A percentile compares a stretch with the other conserved stretches of the same genome.
Conservation (phyloP, 2,888 invertebrate species). For the Lasioglossum figueresi region DNA sequence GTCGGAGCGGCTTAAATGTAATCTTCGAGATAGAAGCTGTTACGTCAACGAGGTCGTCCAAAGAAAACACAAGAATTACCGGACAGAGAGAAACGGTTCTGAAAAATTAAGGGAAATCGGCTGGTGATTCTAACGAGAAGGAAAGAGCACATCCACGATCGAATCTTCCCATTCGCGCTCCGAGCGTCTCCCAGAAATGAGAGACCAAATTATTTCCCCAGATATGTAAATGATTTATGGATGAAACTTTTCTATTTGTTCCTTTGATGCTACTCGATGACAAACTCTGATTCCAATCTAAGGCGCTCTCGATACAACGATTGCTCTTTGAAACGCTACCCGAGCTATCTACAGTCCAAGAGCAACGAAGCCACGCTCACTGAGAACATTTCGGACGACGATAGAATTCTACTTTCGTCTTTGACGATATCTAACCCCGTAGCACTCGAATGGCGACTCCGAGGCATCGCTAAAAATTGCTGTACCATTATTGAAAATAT, state of each 20-base stretch:
- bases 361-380: no score
- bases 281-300: no score
- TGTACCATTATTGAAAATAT: no score
- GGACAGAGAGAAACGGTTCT: background rate
- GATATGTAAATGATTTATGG: background rate
- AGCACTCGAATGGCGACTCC: no score
- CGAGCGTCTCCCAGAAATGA: background rate
- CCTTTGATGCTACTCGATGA: background rate
- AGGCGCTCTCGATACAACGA: no score
- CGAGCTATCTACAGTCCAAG: no score
- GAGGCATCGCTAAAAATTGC: no score
- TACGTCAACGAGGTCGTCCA: background rate
- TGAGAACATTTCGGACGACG: no score
- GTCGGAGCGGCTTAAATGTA: background rate
- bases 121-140: background rate
- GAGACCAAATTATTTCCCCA: background rate
- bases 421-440: no score
- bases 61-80: background rate
- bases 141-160: background rate
- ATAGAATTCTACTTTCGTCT: no score
- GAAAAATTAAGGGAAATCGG: background rate
- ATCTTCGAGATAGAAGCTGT: background rate
- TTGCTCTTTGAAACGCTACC: no score
- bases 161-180: background rate
- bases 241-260: background rate